These are phyloP conservation scores for Bubalus kerabau DNA, from an alignment of 2,113 vertebrate genomes.

Conservation along the genomic window DNA sequence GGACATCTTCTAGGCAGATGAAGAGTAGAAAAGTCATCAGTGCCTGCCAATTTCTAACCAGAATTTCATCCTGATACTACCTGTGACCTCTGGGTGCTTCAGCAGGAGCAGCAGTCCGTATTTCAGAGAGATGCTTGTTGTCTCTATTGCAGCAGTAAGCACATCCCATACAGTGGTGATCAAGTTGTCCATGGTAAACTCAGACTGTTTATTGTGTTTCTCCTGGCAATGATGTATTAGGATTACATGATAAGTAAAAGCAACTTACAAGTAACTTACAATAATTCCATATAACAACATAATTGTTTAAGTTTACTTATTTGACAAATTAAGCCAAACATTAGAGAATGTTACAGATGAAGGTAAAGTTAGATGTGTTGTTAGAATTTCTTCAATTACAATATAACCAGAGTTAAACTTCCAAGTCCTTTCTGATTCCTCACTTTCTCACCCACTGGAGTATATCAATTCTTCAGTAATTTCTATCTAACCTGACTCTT, in stretches of 20 bases:
- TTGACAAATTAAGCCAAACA: not conserved
- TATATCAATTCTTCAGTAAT: not conserved
- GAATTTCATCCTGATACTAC: conserved; percentile 36
- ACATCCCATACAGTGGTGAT: conserved; percentile 44
- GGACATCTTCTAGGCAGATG: not conserved
- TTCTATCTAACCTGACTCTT: not conserved
- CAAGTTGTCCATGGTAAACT: conserved; percentile 65
- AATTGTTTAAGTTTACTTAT: not conserved
- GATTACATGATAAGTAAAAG: not conserved
- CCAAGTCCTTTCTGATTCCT: not conserved
- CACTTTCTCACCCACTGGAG: not conserved
- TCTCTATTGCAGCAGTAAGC: conserved; percentile 75
- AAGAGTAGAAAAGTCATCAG: not conserved
- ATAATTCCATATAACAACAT: not conserved
- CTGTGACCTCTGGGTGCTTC: conserved; percentile 76
- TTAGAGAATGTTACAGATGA: not conserved
- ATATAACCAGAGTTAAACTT: not conserved
- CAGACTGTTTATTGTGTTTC: conserved; percentile 61
- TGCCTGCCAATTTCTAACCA: not conserved
- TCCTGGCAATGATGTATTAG: conserved; percentile 58
- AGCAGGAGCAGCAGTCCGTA: conserved; percentile 75
- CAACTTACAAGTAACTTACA: not conserved
- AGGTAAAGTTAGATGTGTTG: not conserved
- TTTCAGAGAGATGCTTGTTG: conserved; percentile 67
- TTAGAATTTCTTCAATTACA: not conserved